Percentiles rank a stretch among this genome's conserved stretches.
Conservation (phyloP, 2,113 vertebrate species). For the Marcusenius ussheri region DNA sequence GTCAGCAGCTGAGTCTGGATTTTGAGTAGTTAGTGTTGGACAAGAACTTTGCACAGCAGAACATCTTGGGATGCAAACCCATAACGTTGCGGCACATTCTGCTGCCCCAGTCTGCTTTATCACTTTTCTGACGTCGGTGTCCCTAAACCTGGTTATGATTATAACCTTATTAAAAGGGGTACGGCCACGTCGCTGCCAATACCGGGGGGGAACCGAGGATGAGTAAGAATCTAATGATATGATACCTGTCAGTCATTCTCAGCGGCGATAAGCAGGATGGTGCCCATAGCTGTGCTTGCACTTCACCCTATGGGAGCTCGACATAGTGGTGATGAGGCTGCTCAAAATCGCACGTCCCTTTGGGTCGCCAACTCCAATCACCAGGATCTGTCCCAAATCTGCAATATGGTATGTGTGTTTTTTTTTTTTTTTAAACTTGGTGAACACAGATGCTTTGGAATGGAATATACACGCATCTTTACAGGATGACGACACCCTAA, state of each 20-base stretch:
- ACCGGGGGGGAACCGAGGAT: neutral
- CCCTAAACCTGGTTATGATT: neutral
- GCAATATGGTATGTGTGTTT: neutral
- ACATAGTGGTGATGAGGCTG: neutral
- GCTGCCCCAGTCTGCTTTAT: neutral
- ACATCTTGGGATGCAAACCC: neutral
- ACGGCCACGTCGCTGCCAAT: neutral
- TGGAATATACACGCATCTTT: neutral
- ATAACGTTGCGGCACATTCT: neutral
- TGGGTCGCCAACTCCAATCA: neutral
- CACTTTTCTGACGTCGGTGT: neutral
- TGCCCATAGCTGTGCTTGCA: neutral
- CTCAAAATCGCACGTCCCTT: neutral
- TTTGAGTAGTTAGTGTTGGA: neutral
- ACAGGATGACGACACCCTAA: neutral
- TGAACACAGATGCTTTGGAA: neutral
- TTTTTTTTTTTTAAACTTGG: neutral
- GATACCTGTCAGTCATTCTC: neutral
- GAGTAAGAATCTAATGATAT: neutral
- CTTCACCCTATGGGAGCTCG: neutral
- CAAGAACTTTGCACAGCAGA: neutral
- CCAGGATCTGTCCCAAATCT: neutral
- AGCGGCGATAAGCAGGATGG: neutral
- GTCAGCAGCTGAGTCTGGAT: neutral
- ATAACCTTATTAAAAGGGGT: neutral